These are phyloP conservation scores for Haliclystus octoradiatus DNA, from an alignment of 30 jellyfish, hydroid and myxozoan species.

Conservation along the genomic window DNA sequence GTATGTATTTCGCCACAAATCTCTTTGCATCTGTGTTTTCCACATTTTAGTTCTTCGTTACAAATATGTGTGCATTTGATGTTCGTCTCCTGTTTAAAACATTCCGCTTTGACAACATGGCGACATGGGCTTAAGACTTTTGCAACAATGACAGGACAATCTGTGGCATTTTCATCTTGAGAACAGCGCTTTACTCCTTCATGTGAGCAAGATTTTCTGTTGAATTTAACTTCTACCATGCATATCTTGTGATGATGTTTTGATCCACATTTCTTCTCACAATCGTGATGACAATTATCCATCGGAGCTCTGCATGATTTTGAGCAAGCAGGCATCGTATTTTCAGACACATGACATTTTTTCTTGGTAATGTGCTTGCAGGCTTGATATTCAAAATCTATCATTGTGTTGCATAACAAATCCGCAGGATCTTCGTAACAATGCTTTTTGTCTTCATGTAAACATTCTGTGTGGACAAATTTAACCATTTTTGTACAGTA, in stretches of 20 bases:
- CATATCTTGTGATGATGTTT: constrained; percentile 6
- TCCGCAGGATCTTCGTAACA: constrained; percentile 13
- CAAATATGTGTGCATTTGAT: constrained; percentile 19
- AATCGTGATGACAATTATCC: constrained; percentile 1
- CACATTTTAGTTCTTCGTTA: not conserved
- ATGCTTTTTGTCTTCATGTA: constrained; percentile 14
- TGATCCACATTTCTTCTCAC: constrained; percentile 15
- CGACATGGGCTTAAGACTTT: constrained; percentile 7
- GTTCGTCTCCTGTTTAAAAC: constrained; percentile 21
- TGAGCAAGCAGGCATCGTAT: not conserved
- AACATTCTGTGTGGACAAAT: constrained; percentile 14
- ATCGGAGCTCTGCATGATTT: not conserved
- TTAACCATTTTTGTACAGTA: constrained; percentile 2
- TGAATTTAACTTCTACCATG: not conserved
- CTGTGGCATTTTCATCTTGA: not conserved
- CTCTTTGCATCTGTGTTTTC: constrained; percentile 4
- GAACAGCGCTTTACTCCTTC: constrained; percentile 17
- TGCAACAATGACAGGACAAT: constrained; percentile 6
- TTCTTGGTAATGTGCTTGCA: constrained; percentile 7
- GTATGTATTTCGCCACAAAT: constrained; percentile 14
- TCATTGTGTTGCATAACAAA: constrained; percentile 2
- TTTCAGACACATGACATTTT: not conserved
- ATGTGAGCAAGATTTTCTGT: constrained; percentile 22
- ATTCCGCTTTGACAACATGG: constrained; percentile 13
- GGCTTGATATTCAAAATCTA: not conserved